Conservation (phyloP, 2,888 invertebrate species). For the Troides helena region DNA sequence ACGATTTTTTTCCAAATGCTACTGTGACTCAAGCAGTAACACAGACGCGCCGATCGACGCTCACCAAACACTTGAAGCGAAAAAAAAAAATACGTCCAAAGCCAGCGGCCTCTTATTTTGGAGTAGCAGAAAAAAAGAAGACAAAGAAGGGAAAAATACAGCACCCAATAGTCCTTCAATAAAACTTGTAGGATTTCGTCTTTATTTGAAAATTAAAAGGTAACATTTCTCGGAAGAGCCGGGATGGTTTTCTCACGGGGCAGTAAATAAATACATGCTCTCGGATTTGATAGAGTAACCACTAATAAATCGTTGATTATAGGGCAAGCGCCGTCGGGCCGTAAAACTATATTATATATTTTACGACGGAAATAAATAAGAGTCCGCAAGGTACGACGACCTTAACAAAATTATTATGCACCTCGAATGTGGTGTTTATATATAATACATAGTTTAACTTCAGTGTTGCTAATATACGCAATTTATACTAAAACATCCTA, state of each 20-base stretch:
- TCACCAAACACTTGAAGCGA: constrained; percentile 47
- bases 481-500: background rate
- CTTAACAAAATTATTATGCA: constrained; percentile 16
- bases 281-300: constrained; percentile 68
- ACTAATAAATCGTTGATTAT: constrained; percentile 73
- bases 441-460: background rate
- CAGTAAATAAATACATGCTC: constrained; percentile 49
- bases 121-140: constrained; percentile 58
- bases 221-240: constrained; percentile 64
- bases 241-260: constrained; percentile 65
- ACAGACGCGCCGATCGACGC: constrained; percentile 42
- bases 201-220: constrained; percentile 74
- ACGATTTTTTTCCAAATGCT: constrained; percentile 43
- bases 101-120: constrained; percentile 38
- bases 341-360: constrained; percentile 68
- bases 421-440: background rate
- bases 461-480: background rate
- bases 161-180: constrained; percentile 66
- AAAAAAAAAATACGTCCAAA: constrained; percentile 42
- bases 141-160: constrained; percentile 44
- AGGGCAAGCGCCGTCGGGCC: constrained; percentile 64
- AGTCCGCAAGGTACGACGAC: constrained; percentile 27
- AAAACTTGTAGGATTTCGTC: constrained; percentile 68
- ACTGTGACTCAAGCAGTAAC: constrained; percentile 51
- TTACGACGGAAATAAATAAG: constrained; percentile 63